Percentiles rank a stretch among this genome's conserved stretches.
Evolutionary conservation across 2,113 vertebrate genomes (phyloP).

Genomic region (Aviceda subcristata): DNA sequence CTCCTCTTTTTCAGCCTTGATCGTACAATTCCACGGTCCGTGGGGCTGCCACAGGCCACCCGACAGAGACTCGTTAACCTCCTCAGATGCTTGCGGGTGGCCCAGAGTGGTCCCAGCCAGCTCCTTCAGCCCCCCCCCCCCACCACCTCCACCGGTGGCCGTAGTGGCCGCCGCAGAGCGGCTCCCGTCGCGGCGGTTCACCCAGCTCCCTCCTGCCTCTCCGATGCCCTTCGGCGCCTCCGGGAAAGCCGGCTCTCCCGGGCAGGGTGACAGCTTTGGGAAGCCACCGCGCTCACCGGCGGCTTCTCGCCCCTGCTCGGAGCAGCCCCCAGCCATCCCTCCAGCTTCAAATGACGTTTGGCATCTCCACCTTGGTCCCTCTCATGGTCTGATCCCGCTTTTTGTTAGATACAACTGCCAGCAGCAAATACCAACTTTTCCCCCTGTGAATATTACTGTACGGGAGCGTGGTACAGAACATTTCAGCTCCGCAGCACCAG

Average conservation of each 20-base stretch:
- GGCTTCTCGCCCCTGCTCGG: neutral
- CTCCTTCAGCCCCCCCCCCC: neutral
- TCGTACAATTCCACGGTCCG: neutral
- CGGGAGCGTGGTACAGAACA: neutral
- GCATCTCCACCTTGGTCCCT: neutral
- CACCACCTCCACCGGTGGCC: neutral
- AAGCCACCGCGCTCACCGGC: accelerated
- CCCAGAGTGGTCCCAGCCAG: neutral
- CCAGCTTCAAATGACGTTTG: neutral
- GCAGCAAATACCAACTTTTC: neutral
- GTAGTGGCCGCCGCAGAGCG: neutral
- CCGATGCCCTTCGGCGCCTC: neutral
- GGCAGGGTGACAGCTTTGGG: neutral
- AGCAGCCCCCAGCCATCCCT: neutral
- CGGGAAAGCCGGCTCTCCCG: neutral
- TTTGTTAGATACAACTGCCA: neutral
- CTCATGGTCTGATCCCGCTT: accelerated
- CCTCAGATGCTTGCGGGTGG: neutral
- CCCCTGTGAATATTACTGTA: neutral
- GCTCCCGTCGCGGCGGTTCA: accelerated
- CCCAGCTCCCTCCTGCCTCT: neutral
- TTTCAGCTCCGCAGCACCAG: neutral
- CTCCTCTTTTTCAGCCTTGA: neutral
- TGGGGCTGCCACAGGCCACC: neutral
- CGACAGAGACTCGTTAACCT: neutral